A percentile compares a stretch with the other conserved stretches of the same genome.
phyloP scores from a whole-genome alignment of 2,888 invertebrate genomes.

The Arrhopalites spinosus region DNA sequence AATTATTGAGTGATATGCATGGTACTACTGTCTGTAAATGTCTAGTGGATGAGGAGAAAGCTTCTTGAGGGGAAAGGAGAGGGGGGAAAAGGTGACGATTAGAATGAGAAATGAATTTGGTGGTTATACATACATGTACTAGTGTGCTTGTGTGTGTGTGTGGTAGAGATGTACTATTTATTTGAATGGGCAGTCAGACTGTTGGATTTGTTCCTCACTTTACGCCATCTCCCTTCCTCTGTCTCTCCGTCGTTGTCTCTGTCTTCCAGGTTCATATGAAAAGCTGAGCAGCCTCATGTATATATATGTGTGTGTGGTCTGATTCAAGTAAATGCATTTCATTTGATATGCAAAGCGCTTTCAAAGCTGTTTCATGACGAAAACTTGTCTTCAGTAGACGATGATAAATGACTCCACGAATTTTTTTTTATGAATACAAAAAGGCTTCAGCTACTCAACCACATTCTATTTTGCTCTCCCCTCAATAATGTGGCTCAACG shows the following conservation, averaged over 20 bases:
- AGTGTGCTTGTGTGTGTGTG: too few species aligned
- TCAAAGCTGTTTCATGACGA: conserved; percentile 38
- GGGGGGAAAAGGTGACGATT: conserved; percentile 20
- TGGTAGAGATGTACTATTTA: conserved; percentile 8
- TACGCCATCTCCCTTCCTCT: conserved; percentile 3
- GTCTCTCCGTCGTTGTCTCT: not conserved
- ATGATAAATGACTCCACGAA: conserved; percentile 46
- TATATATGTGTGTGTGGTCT: conserved; percentile 11
- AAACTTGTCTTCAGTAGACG: conserved; percentile 42
- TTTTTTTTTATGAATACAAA: conserved; percentile 45
- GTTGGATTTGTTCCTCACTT: conserved; percentile 24
- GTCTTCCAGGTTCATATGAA: not conserved
- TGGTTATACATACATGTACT: too few species aligned
- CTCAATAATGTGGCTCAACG: conserved; percentile 20
- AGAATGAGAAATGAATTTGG: conserved; percentile 33
- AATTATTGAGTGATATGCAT: not conserved
- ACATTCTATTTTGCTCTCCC: conserved; percentile 22
- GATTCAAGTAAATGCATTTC: conserved; percentile 41
- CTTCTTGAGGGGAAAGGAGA: not conserved
- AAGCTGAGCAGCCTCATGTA: not conserved
- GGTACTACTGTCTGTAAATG: not conserved
- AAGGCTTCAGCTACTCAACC: conserved; percentile 29
- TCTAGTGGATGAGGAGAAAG: not conserved
- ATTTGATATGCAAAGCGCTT: conserved; percentile 39
- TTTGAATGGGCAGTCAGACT: conserved; percentile 17